Evolutionary conservation across 2,113 vertebrate species (phyloP), one percentile per base, ranked within the genome.

Genomic region (Macaca fascicularis): DNA sequence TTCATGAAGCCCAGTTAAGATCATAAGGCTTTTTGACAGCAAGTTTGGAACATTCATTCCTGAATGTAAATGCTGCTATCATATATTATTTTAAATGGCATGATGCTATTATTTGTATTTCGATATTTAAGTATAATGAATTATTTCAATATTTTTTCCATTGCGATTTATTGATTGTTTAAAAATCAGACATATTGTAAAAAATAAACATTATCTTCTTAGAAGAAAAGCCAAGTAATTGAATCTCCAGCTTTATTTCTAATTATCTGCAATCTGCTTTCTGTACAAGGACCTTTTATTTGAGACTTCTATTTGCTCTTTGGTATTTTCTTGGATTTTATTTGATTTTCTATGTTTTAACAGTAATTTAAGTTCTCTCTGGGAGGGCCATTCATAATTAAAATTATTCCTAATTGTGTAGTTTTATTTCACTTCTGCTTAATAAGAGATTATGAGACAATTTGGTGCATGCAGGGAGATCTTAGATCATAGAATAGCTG

Each of bases 391-490:
- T 64, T 74, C 96, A 22, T 96, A 92, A 97, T 96, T 96, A 95
- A 92, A 97, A 95, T 84, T 57, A 86, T 22, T 22, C 86, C 80
- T 94, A 81, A 98, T 94, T 89, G 45, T 83, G 50, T 89, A 72
- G 90, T 96, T 96, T 94, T 84, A 81, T 85, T 88, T 93, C 27
- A 30, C 30, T 38, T 25, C 70, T 59, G 57, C 90, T 78, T 92
- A 92, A 90, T 80, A 92, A 95, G 89, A 55, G 93, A 93, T 96
- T 90, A 95, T 59, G 52, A 85, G 87, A 82, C 64, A 50, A 75
- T 87, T 59, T 76, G 7, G 59, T n/a, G 19, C 30, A 23, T 8
- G 0, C 50, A 25, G 93, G 57, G 69, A 74, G 82, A 19, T 1
- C 45, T 6, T 14, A 23, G 40, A 16, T 5, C n/a, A 52, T 50